Evolutionary conservation across 2,113 vertebrate species (phyloP).

Genomic region (Neotragus pygmaeus): DNA sequence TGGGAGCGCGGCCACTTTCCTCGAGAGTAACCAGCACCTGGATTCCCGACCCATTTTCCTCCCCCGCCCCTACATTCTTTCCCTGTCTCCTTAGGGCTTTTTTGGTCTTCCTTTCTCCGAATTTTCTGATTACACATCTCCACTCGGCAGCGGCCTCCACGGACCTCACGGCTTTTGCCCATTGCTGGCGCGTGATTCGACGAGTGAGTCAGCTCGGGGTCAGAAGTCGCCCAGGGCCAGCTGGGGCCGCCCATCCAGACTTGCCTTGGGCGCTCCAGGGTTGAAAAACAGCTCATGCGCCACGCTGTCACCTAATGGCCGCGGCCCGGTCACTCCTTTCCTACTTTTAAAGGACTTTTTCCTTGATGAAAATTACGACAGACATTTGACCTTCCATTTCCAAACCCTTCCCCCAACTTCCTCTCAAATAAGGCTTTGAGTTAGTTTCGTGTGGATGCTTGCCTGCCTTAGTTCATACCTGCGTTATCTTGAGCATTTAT

Average conservation of each 20-base stretch:
- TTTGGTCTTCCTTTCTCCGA: neutral
- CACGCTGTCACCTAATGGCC: neutral
- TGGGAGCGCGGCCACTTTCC: neutral
- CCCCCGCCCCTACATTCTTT: neutral
- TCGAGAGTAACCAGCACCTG: neutral
- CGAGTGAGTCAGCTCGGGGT: neutral
- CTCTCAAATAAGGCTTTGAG: neutral
- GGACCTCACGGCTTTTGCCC: neutral
- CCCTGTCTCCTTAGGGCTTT: too few species aligned
- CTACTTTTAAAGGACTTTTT: neutral
- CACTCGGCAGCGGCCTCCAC: neutral
- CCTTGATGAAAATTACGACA: neutral
- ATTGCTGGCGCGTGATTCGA: accelerated
- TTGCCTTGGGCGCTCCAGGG: too few species aligned
- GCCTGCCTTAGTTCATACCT: neutral
- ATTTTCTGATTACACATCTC: neutral
- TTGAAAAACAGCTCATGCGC: neutral
- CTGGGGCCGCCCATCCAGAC: neutral
- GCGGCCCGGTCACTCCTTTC: neutral
- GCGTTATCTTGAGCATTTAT: too few species aligned
- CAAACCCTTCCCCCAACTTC: neutral
- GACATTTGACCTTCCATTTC: neutral
- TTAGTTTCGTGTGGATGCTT: neutral
- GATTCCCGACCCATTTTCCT: neutral
- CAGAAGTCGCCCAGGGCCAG: too few species aligned